A percentile compares a stretch with the other conserved stretches of the same genome.
Evolutionary conservation across 2,888 invertebrate species (phyloP).

Genomic region (Leucoptera coffeella): DNA sequence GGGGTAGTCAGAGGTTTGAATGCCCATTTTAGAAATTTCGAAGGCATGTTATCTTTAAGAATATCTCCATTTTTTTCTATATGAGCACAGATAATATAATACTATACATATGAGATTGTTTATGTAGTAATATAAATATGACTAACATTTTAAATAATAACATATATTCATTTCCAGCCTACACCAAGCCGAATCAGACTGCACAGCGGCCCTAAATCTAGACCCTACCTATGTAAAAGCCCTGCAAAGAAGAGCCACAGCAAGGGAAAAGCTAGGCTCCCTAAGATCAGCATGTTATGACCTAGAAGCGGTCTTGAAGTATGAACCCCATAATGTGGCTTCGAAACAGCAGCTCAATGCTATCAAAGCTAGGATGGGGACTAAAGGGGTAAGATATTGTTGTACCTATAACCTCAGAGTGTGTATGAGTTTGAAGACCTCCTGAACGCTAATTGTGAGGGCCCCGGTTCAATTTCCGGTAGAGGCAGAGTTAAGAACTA

Average conservation of each 20-base stretch:
- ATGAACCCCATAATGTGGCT: slow-evolving; percentile 75
- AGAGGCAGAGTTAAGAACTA: background rate
- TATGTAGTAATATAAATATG: too few relatives aligned
- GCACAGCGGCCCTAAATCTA: slow-evolving; percentile 69
- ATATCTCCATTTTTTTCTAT: too few relatives aligned
- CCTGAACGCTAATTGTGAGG: background rate
- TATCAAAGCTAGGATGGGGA: slow-evolving; percentile 46
- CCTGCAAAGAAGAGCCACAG: slow-evolving; percentile 72
- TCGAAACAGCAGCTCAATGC: slow-evolving; percentile 56
- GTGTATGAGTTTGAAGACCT: too few relatives aligned
- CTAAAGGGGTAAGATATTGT: slow-evolving; percentile 30
- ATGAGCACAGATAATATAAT: too few relatives aligned
- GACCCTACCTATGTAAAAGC: slow-evolving; percentile 82
- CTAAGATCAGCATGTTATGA: slow-evolving; percentile 67
- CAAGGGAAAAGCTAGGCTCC: slow-evolving; percentile 65
- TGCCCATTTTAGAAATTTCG: too few relatives aligned
- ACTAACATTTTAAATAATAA: background rate
- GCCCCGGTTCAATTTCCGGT: background rate
- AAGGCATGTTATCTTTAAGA: too few relatives aligned
- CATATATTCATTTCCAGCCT: slow-evolving; percentile 29
- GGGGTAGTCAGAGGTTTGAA: too few relatives aligned
- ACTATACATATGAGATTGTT: too few relatives aligned
- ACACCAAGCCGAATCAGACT: slow-evolving; percentile 71
- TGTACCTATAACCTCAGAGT: background rate
- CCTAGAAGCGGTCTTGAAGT: slow-evolving; percentile 58